Evolutionary conservation across 2,797 vertebrate species (phyloP).

Genomic region (Alcedo atthis): DNA sequence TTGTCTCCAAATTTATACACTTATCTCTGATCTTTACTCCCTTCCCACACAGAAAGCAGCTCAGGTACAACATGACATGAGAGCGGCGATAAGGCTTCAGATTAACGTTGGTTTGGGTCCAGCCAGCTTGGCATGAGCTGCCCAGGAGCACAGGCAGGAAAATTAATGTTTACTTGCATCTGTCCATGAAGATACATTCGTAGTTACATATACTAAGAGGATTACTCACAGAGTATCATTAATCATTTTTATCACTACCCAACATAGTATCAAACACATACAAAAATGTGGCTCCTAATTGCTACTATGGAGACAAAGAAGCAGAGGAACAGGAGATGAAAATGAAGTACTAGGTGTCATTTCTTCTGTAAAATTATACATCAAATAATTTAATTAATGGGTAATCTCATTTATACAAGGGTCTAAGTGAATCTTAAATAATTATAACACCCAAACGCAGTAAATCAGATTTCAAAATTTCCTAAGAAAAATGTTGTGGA

Average conservation of each 20-base stretch:
- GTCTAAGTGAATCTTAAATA: slow-evolving; percentile 23
- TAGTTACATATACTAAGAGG: background rate
- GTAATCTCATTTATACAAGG: background rate
- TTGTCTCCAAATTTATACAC: background rate
- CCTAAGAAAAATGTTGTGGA: background rate
- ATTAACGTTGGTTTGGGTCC: background rate
- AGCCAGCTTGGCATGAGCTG: background rate
- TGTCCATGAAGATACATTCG: background rate
- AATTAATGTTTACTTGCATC: slow-evolving; percentile 22
- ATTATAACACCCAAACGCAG: background rate
- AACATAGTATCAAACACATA: slow-evolving; percentile 19
- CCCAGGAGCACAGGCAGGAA: background rate
- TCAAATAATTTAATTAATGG: slow-evolving; percentile 23
- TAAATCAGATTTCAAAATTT: background rate
- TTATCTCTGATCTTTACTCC: background rate
- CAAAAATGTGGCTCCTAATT: slow-evolving; percentile 40
- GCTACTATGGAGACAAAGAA: slow-evolving; percentile 42
- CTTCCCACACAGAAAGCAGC: background rate
- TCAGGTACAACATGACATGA: background rate
- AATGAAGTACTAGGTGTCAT: slow-evolving; percentile 33
- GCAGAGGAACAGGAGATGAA: slow-evolving; percentile 7
- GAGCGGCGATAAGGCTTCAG: background rate
- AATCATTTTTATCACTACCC: slow-evolving; percentile 42
- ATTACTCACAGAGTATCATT: background rate
- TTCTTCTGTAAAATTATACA: background rate